Conservation (phyloP, 2,888 invertebrate species). For the Drosophila imparisetae region DNA sequence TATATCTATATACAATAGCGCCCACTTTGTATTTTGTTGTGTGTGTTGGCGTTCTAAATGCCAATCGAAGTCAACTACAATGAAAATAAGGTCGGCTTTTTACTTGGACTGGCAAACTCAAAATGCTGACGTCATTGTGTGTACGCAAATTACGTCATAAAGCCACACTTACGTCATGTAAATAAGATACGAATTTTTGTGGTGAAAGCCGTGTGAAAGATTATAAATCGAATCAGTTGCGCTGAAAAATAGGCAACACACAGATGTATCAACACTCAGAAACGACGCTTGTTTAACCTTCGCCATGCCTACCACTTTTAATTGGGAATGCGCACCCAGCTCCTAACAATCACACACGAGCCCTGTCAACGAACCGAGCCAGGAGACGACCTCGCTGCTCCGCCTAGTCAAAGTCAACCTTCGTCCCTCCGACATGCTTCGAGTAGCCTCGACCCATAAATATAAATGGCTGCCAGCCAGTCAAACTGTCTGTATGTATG, state of each 20-base stretch:
- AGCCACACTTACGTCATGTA: slow-evolving; percentile 55
- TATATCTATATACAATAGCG: not conserved
- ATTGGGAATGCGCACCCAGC: slow-evolving; percentile 35
- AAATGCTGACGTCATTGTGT: slow-evolving; percentile 18
- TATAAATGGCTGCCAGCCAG: slow-evolving; percentile 51
- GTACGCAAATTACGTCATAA: slow-evolving; percentile 33
- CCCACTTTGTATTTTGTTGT: not conserved
- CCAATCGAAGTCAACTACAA: slow-evolving; percentile 46
- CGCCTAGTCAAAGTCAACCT: slow-evolving; percentile 56
- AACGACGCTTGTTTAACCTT: slow-evolving; percentile 60
- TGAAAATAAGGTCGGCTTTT: slow-evolving; percentile 16
- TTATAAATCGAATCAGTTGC: slow-evolving; percentile 1
- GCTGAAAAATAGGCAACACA: slow-evolving; percentile 44
- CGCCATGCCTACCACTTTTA: slow-evolving; percentile 21
- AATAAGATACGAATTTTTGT: not conserved
- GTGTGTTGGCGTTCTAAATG: slow-evolving; percentile 43
- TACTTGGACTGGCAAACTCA: not conserved
- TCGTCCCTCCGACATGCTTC: slow-evolving; percentile 57
- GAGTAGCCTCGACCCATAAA: slow-evolving; percentile 79
- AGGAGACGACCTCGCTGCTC: slow-evolving; percentile 43
- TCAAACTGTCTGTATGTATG: slow-evolving; percentile 22
- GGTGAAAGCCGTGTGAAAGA: not conserved
- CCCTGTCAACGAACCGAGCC: slow-evolving; percentile 54
- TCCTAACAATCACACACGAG: slow-evolving; percentile 17
- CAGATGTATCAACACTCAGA: slow-evolving; percentile 60